Percentiles rank a stretch among this genome's conserved stretches.
Evolutionary conservation across 1,140 invertebrate genomes (phyloP).

Genomic region (Cotesia glomerata): DNA sequence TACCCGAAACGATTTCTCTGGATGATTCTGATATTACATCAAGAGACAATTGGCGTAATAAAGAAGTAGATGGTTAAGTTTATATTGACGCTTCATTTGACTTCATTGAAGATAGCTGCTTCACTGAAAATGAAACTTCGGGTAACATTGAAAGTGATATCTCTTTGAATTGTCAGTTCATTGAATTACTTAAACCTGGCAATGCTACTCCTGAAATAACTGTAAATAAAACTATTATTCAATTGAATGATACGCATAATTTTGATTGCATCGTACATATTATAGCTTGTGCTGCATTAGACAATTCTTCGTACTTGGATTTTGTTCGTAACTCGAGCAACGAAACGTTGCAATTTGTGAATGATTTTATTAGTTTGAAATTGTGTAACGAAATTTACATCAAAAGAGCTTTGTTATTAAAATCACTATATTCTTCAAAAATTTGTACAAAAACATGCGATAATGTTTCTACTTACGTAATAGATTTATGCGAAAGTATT

Average conservation of each 20-base stretch:
- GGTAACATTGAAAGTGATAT: background rate
- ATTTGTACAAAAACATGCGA: background rate
- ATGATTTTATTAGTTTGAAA: background rate
- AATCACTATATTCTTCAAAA: background rate
- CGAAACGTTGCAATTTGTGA: background rate
- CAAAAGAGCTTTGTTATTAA: background rate
- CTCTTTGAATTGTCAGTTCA: background rate
- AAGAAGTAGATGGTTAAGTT: background rate
- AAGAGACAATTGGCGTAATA: background rate
- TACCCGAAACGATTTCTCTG: background rate
- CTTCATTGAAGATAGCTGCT: background rate
- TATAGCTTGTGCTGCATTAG: background rate
- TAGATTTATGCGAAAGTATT: background rate
- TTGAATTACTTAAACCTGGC: background rate
- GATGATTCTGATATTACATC: background rate
- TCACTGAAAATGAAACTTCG: background rate
- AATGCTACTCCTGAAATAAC: background rate
- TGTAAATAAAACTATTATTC: background rate
- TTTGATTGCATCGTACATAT: background rate
- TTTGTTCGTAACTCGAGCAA: background rate
- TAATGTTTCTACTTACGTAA: background rate
- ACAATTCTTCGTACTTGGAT: background rate
- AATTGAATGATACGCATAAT: background rate
- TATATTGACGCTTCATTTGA: background rate
- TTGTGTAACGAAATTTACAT: background rate